These are phyloP conservation scores for Catocala sponsa DNA, from an alignment of 2,888 invertebrate species.

Conservation along the genomic window DNA sequence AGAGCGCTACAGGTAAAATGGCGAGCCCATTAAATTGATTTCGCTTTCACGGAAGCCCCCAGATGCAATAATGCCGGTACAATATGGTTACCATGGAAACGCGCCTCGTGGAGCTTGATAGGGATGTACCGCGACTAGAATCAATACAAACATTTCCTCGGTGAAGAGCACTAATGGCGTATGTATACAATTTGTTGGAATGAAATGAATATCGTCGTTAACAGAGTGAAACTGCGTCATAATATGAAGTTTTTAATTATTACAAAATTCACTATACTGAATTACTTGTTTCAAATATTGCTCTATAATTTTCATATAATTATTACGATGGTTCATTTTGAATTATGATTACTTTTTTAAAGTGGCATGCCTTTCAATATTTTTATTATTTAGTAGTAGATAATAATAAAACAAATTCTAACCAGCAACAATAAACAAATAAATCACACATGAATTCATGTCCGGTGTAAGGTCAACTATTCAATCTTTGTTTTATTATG, in stretches of 20 bases:
- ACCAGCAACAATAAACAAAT: no score
- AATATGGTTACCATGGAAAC: conserved; percentile 39
- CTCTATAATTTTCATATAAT: not conserved
- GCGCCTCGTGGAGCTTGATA: conserved; percentile 33
- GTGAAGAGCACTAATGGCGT: conserved; percentile 23
- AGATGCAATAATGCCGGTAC: conserved; percentile 41
- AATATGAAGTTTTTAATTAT: not conserved
- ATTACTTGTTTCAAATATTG: not conserved
- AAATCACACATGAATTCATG: no score
- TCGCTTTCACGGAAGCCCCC: conserved; percentile 31
- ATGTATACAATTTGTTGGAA: not conserved
- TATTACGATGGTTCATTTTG: no score
- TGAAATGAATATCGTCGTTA: not conserved
- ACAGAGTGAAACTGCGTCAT: not conserved
- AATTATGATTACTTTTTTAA: no score
- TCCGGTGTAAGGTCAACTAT: no score
- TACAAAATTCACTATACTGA: not conserved
- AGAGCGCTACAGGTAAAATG: conserved; percentile 11
- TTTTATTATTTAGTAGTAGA: no score
- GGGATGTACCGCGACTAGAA: conserved; percentile 21
- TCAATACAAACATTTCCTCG: conserved; percentile 19
- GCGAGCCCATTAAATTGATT: conserved; percentile 29
- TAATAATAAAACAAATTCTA: no score
- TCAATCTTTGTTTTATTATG: no score
- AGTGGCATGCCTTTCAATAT: no score